Percentiles rank a stretch among this genome's conserved stretches.
These are phyloP conservation scores for Xerus rutilus DNA, from an alignment of 2,797 vertebrate species.

Conservation along the genomic window DNA sequence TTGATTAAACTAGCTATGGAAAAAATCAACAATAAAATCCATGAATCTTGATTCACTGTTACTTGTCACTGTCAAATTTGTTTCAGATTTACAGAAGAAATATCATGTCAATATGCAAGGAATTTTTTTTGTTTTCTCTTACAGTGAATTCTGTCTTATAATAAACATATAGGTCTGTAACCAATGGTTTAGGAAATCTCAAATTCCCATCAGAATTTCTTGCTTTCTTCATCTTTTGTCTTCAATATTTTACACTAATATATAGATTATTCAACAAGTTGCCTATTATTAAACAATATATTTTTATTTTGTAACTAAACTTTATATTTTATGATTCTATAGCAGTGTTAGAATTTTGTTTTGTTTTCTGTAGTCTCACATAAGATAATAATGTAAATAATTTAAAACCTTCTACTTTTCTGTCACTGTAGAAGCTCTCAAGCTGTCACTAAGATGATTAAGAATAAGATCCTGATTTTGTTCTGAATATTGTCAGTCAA, in stretches of 20 bases:
- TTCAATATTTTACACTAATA: neutral
- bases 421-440: neutral
- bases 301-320: neutral
- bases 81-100: neutral
- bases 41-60: neutral
- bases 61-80: neutral
- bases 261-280: neutral
- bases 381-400: neutral
- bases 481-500: neutral
- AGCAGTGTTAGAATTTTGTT: neutral
- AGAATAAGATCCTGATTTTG: neutral
- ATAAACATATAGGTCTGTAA: neutral
- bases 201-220: neutral
- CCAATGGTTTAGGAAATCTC: neutral
- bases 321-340: neutral
- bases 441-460: neutral
- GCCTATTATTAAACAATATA: neutral
- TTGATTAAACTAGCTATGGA: neutral
- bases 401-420: neutral
- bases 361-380: neutral
- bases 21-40: neutral
- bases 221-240: neutral
- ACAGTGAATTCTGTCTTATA: neutral
- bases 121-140: neutral
- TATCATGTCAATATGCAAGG: neutral